These are phyloP conservation scores for Pyrrhia umbra DNA, from an alignment of 2,888 invertebrate species.

Conservation along the genomic window DNA sequence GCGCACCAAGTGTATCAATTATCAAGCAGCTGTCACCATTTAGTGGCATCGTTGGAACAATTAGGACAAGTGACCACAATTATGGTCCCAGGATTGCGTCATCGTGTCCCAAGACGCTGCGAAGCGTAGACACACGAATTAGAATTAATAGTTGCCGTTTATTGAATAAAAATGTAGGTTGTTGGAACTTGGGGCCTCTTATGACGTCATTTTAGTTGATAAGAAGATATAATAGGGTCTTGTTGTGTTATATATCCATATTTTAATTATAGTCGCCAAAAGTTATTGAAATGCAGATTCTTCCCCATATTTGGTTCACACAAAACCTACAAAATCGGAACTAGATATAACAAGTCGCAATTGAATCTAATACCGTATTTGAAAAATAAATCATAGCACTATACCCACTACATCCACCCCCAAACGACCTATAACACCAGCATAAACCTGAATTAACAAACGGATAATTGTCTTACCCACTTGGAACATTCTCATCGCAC, in stretches of 20 bases:
- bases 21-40: constrained; percentile 84
- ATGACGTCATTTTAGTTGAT: constrained; percentile 57
- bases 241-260: too few species aligned
- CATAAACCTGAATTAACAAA: constrained; percentile 49
- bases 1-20: constrained; percentile 79
- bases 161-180: constrained; percentile 77
- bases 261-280: too few species aligned
- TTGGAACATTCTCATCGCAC: constrained; percentile 57
- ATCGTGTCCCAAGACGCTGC: constrained; percentile 69
- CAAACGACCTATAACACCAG: not conserved
- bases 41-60: constrained; percentile 79
- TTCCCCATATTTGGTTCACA: too few species aligned
- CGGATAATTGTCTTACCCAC: constrained; percentile 57
- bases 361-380: too few species aligned
- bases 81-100: constrained; percentile 81
- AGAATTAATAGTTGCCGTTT: constrained; percentile 81
- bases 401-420: not conserved
- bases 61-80: constrained; percentile 88
- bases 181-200: constrained; percentile 56
- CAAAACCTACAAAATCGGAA: too few species aligned
- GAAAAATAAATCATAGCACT: not conserved
- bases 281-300: too few species aligned
- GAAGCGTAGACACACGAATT: constrained; percentile 76
- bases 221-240: constrained; percentile 6
- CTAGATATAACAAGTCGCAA: too few species aligned